These are phyloP conservation scores for Cyprinodon tularosa DNA, from an alignment of 2,113 vertebrate genomes.

Conservation along the genomic window DNA sequence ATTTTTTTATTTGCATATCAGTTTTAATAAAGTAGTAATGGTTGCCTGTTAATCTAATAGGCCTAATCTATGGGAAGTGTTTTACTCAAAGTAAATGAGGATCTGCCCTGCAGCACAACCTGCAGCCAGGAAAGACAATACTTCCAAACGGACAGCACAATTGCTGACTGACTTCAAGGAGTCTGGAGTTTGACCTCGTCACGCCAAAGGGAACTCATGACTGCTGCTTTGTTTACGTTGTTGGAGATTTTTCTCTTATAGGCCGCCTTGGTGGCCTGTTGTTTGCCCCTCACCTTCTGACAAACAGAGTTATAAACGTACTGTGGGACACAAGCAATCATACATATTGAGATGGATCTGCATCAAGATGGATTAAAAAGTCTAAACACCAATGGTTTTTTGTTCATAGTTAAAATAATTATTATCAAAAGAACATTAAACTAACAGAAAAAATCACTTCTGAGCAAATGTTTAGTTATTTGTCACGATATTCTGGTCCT, in stretches of 20 bases:
- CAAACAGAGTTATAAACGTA: slow-evolving; percentile 38
- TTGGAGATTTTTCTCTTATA: slow-evolving; percentile 70
- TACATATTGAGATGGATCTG: background rate
- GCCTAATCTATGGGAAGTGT: slow-evolving; percentile 60
- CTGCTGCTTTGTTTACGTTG: slow-evolving; percentile 72
- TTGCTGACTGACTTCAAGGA: slow-evolving; percentile 53
- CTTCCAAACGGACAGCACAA: slow-evolving; percentile 56
- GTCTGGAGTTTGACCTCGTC: slow-evolving; percentile 57
- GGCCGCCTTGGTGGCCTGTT: slow-evolving; percentile 53
- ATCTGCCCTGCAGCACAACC: slow-evolving; percentile 54
- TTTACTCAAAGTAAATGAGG: slow-evolving; percentile 57
- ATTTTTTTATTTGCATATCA: slow-evolving; percentile 8
- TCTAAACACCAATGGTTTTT: background rate
- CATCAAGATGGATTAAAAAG: background rate
- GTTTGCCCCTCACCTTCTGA: slow-evolving; percentile 66
- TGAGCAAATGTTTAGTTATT: background rate
- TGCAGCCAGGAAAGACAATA: slow-evolving; percentile 69
- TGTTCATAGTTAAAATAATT: too few species aligned
- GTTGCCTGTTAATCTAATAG: slow-evolving; percentile 47
- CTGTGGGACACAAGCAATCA: background rate
- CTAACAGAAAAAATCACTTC: too few species aligned
- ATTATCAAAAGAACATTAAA: too few species aligned
- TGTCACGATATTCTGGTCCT: background rate
- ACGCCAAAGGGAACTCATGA: slow-evolving; percentile 62
- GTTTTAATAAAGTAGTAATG: slow-evolving; percentile 23